A percentile compares a stretch with the other conserved stretches of the same genome.
Evolutionary conservation across 2,113 vertebrate species (phyloP).

Genomic region (Erinaceus europaeus): DNA sequence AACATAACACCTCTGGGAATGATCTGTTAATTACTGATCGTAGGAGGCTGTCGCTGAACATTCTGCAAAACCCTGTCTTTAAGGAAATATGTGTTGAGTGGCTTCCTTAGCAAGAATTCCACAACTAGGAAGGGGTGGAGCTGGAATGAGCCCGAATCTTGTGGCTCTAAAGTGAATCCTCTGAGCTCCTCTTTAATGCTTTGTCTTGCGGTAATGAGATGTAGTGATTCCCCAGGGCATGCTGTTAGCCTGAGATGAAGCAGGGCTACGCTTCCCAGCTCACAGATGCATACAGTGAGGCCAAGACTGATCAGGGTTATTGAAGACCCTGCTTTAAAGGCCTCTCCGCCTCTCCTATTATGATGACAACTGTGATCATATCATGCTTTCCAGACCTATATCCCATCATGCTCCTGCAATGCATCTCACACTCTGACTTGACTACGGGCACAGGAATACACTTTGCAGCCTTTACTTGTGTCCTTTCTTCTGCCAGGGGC

Average conservation of each 20-base stretch:
- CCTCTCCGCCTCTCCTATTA: too few species aligned
- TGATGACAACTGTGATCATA: too few species aligned
- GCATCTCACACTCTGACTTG: accelerated
- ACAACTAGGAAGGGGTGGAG: background rate
- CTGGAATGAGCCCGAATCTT: background rate
- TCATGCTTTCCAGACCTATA: background rate
- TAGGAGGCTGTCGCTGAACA: too few species aligned
- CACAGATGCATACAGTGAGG: background rate
- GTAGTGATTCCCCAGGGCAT: background rate
- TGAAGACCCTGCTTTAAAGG: background rate
- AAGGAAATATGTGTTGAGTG: too few species aligned
- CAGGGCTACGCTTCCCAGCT: background rate
- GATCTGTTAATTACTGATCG: too few species aligned
- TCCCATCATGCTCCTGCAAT: background rate
- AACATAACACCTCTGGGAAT: too few species aligned
- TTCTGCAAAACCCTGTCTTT: too few species aligned
- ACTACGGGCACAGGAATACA: accelerated
- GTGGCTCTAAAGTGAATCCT: background rate
- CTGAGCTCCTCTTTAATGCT: background rate
- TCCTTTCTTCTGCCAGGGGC: background rate
- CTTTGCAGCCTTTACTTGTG: background rate
- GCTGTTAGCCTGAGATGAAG: background rate
- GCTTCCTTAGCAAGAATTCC: too few species aligned
- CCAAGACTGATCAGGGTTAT: background rate
- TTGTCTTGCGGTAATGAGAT: background rate